Conservation (phyloP, 2,113 vertebrate genomes). For the Puffinus mauretanicus region DNA sequence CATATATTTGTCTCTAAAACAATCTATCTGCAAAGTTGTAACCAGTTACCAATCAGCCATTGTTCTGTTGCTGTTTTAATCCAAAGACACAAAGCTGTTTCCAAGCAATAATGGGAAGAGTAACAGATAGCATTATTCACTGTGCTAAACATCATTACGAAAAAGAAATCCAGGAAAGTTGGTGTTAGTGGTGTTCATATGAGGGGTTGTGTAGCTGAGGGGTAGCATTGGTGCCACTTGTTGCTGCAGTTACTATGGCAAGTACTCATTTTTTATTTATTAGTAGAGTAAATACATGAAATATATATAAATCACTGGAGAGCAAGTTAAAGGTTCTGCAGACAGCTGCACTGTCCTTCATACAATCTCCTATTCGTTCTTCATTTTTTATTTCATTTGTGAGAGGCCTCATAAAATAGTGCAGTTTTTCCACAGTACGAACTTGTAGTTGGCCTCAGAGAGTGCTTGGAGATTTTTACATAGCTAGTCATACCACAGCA, state of each 20-base stretch:
- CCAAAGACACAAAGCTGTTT: not conserved
- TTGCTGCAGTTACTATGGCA: constrained; percentile 41
- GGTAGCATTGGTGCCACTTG: constrained; percentile 17
- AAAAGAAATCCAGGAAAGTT: constrained; percentile 10
- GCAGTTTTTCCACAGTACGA: not conserved
- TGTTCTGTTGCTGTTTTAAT: not conserved
- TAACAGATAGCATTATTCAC: not conserved
- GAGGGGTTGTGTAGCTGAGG: not conserved
- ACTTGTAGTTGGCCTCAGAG: not conserved
- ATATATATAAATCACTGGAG: constrained; percentile 48
- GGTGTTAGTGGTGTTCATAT: not conserved
- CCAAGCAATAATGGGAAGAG: not conserved
- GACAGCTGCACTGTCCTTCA: constrained; percentile 15
- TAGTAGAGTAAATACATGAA: constrained; percentile 51
- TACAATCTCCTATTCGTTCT: not conserved
- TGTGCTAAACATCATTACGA: not conserved
- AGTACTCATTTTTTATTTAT: constrained; percentile 55
- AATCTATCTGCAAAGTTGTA: not conserved
- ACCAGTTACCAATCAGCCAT: not conserved
- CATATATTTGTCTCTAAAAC: not conserved
- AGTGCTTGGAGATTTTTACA: not conserved
- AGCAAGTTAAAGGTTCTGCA: constrained; percentile 40
- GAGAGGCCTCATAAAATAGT: not conserved
- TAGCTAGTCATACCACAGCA: not conserved
- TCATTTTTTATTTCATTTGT: constrained; percentile 32